Conservation (phyloP, 2,113 vertebrate genomes). For the Eidolon helvum region DNA sequence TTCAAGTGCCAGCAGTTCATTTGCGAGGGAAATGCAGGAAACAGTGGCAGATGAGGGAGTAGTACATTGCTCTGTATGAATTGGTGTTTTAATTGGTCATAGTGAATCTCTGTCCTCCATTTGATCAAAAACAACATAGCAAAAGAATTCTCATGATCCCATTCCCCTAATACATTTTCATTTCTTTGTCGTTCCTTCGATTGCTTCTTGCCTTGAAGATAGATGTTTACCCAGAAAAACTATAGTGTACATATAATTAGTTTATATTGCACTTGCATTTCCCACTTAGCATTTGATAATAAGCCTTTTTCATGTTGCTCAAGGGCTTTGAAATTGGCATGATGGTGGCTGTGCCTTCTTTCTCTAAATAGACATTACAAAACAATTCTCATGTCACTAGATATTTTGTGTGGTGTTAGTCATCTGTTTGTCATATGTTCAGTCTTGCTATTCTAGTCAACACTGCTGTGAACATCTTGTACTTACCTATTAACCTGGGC, state of each 20-base stretch:
- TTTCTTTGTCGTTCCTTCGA: background rate
- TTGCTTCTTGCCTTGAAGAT: background rate
- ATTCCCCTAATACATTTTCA: background rate
- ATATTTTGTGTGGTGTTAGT: background rate
- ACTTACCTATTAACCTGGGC: background rate
- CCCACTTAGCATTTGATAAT: background rate
- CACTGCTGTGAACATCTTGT: background rate
- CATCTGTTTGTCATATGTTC: background rate
- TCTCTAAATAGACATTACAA: background rate
- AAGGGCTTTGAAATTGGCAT: background rate
- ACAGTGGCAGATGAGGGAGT: background rate
- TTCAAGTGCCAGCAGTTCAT: background rate
- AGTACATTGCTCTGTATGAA: background rate
- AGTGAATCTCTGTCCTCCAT: background rate
- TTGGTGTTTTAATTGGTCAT: background rate
- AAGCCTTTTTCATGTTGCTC: background rate
- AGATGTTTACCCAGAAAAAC: background rate
- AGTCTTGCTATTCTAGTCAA: background rate
- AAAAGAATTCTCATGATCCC: background rate
- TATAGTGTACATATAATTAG: fast-evolving
- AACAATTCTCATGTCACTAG: background rate
- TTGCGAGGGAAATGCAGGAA: background rate
- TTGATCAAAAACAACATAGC: background rate
- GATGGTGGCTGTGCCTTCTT: background rate
- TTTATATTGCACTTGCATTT: background rate